Base-by-base conservation (phyloP, 2,113 vertebrate genomes). In the Amphilophus citrinellus region DNA sequence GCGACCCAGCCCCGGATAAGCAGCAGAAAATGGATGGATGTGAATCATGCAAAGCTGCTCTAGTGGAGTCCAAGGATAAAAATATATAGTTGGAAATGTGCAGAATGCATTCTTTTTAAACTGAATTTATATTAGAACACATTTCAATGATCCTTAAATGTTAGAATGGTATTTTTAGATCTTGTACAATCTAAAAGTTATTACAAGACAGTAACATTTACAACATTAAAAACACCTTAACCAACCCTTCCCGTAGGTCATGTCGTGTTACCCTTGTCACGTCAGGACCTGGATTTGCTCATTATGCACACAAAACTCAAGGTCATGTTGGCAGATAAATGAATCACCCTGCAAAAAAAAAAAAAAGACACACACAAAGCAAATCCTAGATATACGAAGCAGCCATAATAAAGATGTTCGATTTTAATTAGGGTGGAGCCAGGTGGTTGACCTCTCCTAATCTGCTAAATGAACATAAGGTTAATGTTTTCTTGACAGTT, bases 361-460 rank as follows among this genome's bases (percentile, higher is more conserved):
- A 47, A 30, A 24, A 4, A 44, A 18, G n/a, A 8, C 39, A 42
- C 39, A 44, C 42, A 44, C 11, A 44, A 47, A 47, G 47, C 6
- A 18, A 50, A 17, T 50, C 6, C 2, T 6, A 17, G 15, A 6
- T 53, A 53, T 53, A 71, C 2, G 18, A n/a, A 77, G 39, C 15
- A 56, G 10, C 3, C 6, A 9, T 37, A 30, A 22, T 39, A n/a
- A 73, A 35, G 53, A 71, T 8, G 14, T 0, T 62, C 3, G 5
- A 71, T 66, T 85, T 61, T 30, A 78, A 61, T 75, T 57, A 39
- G 60, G 78, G 56, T 17, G 56, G n/a, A 57, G 63, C 27, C 75
- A 32, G 39, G 79, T 58, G 91, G 65, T 80, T 90, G 85, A 88
- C 73, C 79, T 53, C 42, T 20, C 66, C 66, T 8, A 44, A 73